Evolutionary conservation across 2,797 vertebrate species (phyloP).

Genomic region (Arrhamphus sclerolepis): DNA sequence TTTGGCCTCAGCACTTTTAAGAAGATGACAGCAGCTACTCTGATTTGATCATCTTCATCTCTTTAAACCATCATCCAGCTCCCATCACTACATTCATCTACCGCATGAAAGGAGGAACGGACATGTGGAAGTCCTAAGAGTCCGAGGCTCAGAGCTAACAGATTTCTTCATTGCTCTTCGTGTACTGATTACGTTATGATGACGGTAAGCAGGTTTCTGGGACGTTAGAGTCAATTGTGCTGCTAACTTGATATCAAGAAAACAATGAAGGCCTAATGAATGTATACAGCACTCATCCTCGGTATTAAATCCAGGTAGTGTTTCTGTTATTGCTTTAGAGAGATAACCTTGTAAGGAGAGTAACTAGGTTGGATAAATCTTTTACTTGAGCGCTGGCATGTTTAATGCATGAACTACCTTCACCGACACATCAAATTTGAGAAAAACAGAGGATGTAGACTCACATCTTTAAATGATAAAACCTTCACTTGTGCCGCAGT

Average conservation of each 20-base stretch:
- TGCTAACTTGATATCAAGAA: constrained; percentile 54
- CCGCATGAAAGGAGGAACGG: constrained; percentile 35
- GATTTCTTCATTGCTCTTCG: constrained; percentile 73
- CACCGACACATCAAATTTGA: too few relatives aligned
- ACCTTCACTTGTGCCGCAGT: background rate
- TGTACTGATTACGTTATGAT: constrained; percentile 76
- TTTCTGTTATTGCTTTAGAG: constrained; percentile 35
- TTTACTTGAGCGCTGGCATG: constrained; percentile 31
- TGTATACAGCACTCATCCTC: constrained; percentile 45
- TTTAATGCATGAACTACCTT: constrained; percentile 2
- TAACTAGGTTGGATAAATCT: constrained; percentile 32
- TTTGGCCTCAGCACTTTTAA: background rate
- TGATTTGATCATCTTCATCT: constrained; percentile 3
- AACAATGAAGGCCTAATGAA: constrained; percentile 48
- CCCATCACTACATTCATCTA: constrained; percentile 36
- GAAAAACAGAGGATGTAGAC: too few relatives aligned
- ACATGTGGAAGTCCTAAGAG: too few relatives aligned
- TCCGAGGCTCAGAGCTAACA: constrained; percentile 49
- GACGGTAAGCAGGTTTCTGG: constrained; percentile 71
- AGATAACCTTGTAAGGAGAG: constrained; percentile 37
- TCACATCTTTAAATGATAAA: background rate
- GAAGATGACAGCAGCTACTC: background rate
- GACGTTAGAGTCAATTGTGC: constrained; percentile 67
- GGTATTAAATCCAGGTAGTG: constrained; percentile 34
- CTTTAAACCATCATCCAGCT: background rate